Base-by-base conservation (phyloP, 2,888 invertebrate genomes). In the Heliconius ismenius region DNA sequence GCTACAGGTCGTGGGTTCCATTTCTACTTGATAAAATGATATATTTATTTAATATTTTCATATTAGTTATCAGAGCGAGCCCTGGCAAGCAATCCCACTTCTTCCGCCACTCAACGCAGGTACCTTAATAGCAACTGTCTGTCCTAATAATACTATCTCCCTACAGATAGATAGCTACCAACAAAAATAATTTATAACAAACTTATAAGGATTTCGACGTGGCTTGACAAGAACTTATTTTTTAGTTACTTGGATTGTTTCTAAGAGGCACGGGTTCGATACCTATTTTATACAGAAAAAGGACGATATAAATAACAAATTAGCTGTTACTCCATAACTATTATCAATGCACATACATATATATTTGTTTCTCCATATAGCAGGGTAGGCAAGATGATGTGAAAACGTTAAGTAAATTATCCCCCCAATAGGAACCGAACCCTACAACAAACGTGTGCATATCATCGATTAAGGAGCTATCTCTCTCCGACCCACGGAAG, bases 401-500 rank as follows among this genome's bases (percentile, higher is more conserved):
- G 36, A 10, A 10, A 36, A 36, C 10, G 9, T 36, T 36, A 36
- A 36, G 10, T 49, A 18, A 49, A 18, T 18, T 6, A 49, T 49
- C 7, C 49, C 49, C 21, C 49, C 7, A 21, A 49, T 18, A 2
- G 18, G 49, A 49, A 49, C 3, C 49, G 21, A 49, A 49, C 49
- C 21, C 49, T 4, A 7, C 18, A 18, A 49, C 18, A 15, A 18
- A 49, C 18, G 18, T 18, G 43, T 26, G 43, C 28, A 43, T 60
- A 26, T 26, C 62, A 63, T 70, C n/a, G 58, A 65, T 43, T 69
- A 60, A 74, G 73, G 69, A 73, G 62, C 36, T 67, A 75, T 77
- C 74, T 77, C 28, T n/a, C 58, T 49, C 18, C 79, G 79, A 80
- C 78, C 80, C 70, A 79, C 79, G 80, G 32, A 79, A 82, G 83